phyloP scores from a whole-genome alignment of 2,888 invertebrate genomes.

The Rhagonycha lutea region DNA sequence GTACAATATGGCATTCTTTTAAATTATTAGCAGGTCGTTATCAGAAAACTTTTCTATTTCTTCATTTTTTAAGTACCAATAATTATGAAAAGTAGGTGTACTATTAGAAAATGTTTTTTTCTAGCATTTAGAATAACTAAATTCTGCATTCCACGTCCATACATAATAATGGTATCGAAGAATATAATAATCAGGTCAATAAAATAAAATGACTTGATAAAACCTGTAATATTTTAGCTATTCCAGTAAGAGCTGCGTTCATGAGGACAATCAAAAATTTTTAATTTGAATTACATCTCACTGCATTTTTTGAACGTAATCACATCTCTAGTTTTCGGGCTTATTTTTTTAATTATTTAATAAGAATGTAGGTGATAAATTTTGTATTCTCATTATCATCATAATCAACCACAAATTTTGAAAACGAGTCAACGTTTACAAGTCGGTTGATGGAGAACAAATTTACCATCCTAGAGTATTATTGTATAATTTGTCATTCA shows the following conservation, averaged over 20 bases:
- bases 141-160: not conserved
- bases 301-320: no score
- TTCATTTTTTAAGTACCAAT: not conserved
- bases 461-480: no score
- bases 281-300: not conserved
- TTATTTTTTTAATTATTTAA: no score
- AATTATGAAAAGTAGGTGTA: not conserved
- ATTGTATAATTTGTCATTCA: no score
- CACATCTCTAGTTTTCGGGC: no score
- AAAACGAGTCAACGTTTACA: no score
- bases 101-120: not conserved
- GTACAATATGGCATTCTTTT: no score
- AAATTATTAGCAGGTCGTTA: not conserved
- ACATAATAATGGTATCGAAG: not conserved
- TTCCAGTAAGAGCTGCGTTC: not conserved
- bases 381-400: no score
- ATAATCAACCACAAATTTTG: no score
- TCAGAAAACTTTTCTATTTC: not conserved
- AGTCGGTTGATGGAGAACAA: no score
- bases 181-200: not conserved
- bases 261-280: not conserved
- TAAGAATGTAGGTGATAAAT: no score
- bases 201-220: no score
- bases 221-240: not conserved
- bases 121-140: not conserved